Base-by-base conservation (phyloP, 2,113 vertebrate genomes). In the Lanius collurio region DNA sequence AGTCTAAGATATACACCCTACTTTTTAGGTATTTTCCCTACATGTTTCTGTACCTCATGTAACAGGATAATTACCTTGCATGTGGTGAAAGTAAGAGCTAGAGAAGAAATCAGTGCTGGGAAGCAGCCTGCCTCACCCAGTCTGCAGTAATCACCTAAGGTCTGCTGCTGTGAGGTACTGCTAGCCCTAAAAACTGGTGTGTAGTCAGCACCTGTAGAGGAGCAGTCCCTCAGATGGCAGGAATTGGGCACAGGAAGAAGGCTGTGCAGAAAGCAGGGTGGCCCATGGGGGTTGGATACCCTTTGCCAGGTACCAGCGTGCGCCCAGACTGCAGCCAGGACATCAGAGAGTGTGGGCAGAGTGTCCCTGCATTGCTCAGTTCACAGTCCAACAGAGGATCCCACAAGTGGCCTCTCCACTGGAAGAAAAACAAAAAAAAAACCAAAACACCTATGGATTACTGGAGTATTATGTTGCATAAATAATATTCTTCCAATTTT, bases 31-130 rank as follows among this genome's bases (percentile, higher is more conserved):
- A 11, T 26, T 90, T 77, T 64, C 8, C 23, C 15, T 30, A 6
- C 2, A 0, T 0, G 1, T 57, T 8, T 70, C 83, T 35, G 7
- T n/a, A 53, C 6, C 17, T 11, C 6, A 2, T 33, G 5, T 52
- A 42, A 46, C 10, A 37, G 26, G 20, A 30, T 18, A 28, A 26
- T 10, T 41, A 5, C 39, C 5, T 75, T 0, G 0, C 11, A 7
- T 0, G 0, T 42, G 12, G 11, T 30, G 37, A 10, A 69, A 8
- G n/a, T 37, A 24, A 79, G 39, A 83, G 19, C 22, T 53, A 64
- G 42, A 80, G 55, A 76, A 33, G 8, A 69, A 55, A 42, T 1
- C 42, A 55, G 4, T 2, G 3, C n/a, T 9, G 12, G 82, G 57
- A 19, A 27, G 15, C 15, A 74, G 30, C 7, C 50, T 60, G 21